Conservation (phyloP, 2,888 invertebrate genomes). For the Drosophila algonquin region DNA sequence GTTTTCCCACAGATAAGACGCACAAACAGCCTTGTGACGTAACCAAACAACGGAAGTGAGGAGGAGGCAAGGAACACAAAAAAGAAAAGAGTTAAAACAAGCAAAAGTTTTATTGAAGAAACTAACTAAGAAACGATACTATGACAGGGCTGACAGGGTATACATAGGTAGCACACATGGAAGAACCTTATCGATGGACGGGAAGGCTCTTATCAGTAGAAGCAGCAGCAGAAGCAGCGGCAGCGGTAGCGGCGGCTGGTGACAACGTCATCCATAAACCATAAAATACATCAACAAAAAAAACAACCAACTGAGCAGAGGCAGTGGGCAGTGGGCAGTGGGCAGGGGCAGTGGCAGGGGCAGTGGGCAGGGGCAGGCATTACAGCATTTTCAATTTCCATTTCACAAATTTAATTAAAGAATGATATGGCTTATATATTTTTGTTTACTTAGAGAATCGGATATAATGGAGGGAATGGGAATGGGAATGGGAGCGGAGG, state of each 20-base stretch:
- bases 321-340: neutral
- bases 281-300: neutral
- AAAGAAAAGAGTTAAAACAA: slow-evolving; percentile 1
- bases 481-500: too few species aligned
- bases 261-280: neutral
- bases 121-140: neutral
- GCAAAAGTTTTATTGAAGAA: neutral
- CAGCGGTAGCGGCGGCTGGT: neutral
- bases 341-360: too few species aligned
- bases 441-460: slow-evolving; percentile 26
- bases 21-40: slow-evolving; percentile 69
- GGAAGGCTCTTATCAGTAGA: neutral
- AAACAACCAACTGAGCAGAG: too few species aligned
- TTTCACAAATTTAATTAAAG: slow-evolving; percentile 65
- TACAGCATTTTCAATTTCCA: slow-evolving; percentile 40
- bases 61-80: slow-evolving; percentile 10
- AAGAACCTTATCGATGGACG: neutral
- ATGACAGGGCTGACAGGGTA: neutral
- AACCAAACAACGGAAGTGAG: slow-evolving; percentile 68
- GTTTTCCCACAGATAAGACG: slow-evolving; percentile 14
- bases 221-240: neutral
- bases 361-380: neutral
- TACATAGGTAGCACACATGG: neutral
- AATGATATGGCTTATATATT: slow-evolving; percentile 51
- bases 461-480: slow-evolving; percentile 1